phyloP scores from a whole-genome alignment of 1,140 invertebrate species.

The Ectropis grisescens region DNA sequence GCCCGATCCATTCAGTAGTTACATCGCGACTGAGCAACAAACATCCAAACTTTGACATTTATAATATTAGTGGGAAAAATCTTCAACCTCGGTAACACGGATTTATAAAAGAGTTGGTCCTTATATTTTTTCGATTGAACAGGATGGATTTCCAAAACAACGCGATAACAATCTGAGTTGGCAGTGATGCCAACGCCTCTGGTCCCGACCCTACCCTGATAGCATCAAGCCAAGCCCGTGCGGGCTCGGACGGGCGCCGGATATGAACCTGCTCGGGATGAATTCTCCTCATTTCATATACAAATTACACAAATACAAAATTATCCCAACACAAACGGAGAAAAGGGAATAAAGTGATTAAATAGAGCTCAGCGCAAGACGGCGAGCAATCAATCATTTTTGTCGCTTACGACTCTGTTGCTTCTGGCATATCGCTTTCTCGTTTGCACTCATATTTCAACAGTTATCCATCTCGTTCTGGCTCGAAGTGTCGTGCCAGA shows the following conservation, averaged over 20 bases:
- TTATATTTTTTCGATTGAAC: no score
- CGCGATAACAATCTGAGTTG: no score
- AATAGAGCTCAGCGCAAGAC: constrained; percentile 71
- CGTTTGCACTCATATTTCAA: constrained; percentile 24
- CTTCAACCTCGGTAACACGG: no score
- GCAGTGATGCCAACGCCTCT: no score
- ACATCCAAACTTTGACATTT: no score
- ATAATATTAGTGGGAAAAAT: no score
- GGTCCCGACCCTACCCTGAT: constrained; percentile 27
- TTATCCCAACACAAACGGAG: constrained; percentile 67
- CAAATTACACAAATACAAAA: constrained; percentile 70
- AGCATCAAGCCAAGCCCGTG: constrained; percentile 41
- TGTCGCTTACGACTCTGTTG: constrained; percentile 62
- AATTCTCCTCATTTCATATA: constrained; percentile 58
- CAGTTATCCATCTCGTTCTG: constrained; percentile 27
- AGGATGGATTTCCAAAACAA: no score
- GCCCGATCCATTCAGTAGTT: no score
- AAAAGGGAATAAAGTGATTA: constrained; percentile 73
- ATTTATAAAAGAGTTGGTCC: no score
- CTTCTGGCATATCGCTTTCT: constrained; percentile 36
- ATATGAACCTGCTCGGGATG: constrained; percentile 42
- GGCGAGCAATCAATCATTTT: constrained; percentile 70
- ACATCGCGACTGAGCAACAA: no score
- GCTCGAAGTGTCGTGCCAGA: constrained; percentile 60
- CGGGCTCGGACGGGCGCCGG: constrained; percentile 40